A percentile compares a stretch with the other conserved stretches of the same genome.
These are phyloP conservation scores for Gouania willdenowi DNA, from an alignment of 2,797 vertebrate species.

Conservation along the genomic window DNA sequence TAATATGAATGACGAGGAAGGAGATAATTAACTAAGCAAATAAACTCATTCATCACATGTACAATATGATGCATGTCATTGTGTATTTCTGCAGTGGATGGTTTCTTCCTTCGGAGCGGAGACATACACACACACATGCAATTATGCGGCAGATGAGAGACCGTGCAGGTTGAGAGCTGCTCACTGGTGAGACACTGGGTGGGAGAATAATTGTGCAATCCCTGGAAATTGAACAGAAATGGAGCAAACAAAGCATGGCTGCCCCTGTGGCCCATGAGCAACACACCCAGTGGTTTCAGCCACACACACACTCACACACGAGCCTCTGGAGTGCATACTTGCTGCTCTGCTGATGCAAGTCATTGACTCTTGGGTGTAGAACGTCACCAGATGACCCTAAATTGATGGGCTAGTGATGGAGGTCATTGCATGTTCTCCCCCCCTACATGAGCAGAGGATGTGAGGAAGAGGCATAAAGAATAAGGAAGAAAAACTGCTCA, in stretches of 20 bases:
- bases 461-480: slow-evolving; percentile 29
- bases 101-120: too few species aligned
- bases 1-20: not conserved
- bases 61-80: too few species aligned
- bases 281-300: slow-evolving; percentile 26
- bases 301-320: slow-evolving; percentile 41
- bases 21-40: slow-evolving; percentile 11
- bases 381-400: slow-evolving; percentile 51
- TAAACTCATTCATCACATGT: slow-evolving; percentile 1
- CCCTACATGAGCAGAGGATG: slow-evolving; percentile 23
- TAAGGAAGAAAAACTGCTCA: slow-evolving; percentile 33
- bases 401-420: slow-evolving; percentile 41
- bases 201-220: slow-evolving; percentile 69
- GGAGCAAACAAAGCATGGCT: slow-evolving; percentile 54
- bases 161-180: slow-evolving; percentile 55
- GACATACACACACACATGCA: too few species aligned
- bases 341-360: slow-evolving; percentile 35
- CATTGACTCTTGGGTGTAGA: slow-evolving; percentile 28
- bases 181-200: slow-evolving; percentile 56
- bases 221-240: slow-evolving; percentile 68
- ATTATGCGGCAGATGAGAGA: slow-evolving; percentile 32
- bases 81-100: too few species aligned
- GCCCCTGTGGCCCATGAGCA: slow-evolving; percentile 36
- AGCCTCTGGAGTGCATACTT: slow-evolving; percentile 17
- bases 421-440: slow-evolving; percentile 32